Evolutionary conservation across 2,113 vertebrate genomes (phyloP), one percentile per base, ranked within the genome.

Genomic region (Coptodon bakossiorum): DNA sequence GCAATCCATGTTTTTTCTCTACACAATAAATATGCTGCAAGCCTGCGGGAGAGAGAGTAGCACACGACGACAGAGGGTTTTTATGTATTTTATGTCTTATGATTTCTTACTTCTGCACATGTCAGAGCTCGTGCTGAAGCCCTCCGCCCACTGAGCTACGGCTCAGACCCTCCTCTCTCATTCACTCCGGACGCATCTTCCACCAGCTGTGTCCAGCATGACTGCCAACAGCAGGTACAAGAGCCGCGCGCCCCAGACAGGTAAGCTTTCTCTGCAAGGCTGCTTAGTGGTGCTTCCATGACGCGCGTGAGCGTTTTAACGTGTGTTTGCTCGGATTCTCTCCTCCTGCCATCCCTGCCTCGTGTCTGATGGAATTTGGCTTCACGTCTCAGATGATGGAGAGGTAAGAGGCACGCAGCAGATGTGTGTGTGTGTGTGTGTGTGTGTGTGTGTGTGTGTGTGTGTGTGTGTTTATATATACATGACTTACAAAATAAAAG

Each of bases 231-330:
- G 87, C 91, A 93, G 95, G 90, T 93, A 86, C 90, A 90, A 61
- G 92, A 94, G 90, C 89, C 93, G 95, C 22, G 17, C 90, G 54
- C 83, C 90, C 40, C 93, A 91, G 19, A 79, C 94, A 95, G 95
- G 95, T 96, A 80, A 94, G 81, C 36, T 5, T n/a, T 38, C 13
- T 14, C 89, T 71, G 76, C 54, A 83, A 3, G 50, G 3, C 3
- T 16, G 27, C 22, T 5, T 36, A 24, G 45, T 36, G 2, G 85
- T 9, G 5, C 29, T 27, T 81, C 24, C 16, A 31, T 80, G 9
- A 34, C 29, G 34, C 19, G 53, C 57, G 5, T 14, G 8, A 19
- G 14, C 38, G 2, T 73, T 27, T n/a, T 13, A 10, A 48, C 59
- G 14, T 61, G 10, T 4, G 24, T 61, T 13, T 36, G 19, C 10